Base-by-base conservation (phyloP, 1,140 invertebrate genomes). In the Meloidogyne floridensis region DNA sequence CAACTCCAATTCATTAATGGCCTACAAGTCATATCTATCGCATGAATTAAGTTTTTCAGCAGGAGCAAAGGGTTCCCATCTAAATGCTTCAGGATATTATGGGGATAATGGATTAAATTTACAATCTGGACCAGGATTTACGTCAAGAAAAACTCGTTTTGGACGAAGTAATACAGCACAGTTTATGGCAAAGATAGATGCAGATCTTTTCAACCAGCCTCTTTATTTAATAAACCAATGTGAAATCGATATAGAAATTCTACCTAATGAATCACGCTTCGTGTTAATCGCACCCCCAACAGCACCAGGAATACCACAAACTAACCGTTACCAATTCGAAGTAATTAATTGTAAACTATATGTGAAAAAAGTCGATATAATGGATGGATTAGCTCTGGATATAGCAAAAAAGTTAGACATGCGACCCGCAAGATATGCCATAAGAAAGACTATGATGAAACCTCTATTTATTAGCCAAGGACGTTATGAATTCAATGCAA, bases 221-320 rank as follows among this genome's bases (percentile, higher is more conserved):
- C 72, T 73, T 15, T 73, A 73, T n/a, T 18, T 73, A 11, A 18
- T 73, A 15, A 73, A 73, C 51, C 51, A 43, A 4, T 73, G 72
- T 73, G 72, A 73, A 51, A 15, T 73, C 11, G 72, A 73, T 73
- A 51, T 73, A 15, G 72, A 73, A 73, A 73, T 73, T n/a, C 11
- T n/a, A 2, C 72, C 72, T 18, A 11, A 11, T 51, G 42, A 51
- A 11, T 13, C 13, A 4, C 2, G 11, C 10, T 51, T 73, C 13
- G 13, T 51, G 18, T n/a, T 73, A 47, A 47, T 47, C 7, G 47
- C 47, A 6, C 47, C 51, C 11, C 10, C 42, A 51, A n/a, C 11
- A 13, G 72, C 51, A 32, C 32, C 32, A 11, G 72, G 72, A 13
- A 15, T 73, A 51, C 4, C 47, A 6, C 47, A 47, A 47, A 47